phyloP scores from a whole-genome alignment of 2,888 invertebrate genomes.

The Cosmopolites sordidus region DNA sequence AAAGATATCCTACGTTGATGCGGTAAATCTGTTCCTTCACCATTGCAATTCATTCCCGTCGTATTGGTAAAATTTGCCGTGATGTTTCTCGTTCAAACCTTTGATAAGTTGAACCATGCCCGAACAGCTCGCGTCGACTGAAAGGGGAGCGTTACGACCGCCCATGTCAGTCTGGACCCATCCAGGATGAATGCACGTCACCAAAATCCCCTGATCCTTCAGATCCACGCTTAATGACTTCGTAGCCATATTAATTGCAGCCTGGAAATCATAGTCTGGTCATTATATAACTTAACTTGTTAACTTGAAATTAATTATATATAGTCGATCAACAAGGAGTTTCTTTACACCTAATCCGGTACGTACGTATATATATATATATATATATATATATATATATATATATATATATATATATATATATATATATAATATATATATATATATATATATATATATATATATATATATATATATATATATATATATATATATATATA shows the following conservation, averaged over 20 bases:
- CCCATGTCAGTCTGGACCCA: slow-evolving; percentile 93
- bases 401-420: too few species aligned
- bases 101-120: slow-evolving; percentile 64
- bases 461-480: too few species aligned
- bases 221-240: slow-evolving; percentile 80
- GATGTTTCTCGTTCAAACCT: slow-evolving; percentile 60
- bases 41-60: slow-evolving; percentile 71
- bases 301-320: too few species aligned
- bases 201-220: slow-evolving; percentile 68
- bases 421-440: too few species aligned
- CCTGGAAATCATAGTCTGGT: slow-evolving; percentile 50
- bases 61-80: slow-evolving; percentile 74
- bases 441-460: too few species aligned
- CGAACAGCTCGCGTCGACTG: slow-evolving; percentile 62
- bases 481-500: too few species aligned
- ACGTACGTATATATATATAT: too few species aligned
- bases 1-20: too few species aligned
- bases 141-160: slow-evolving; percentile 71
- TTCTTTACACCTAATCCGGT: too few species aligned
- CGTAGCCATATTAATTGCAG: slow-evolving; percentile 81
- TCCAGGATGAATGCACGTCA: slow-evolving; percentile 77
- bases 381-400: too few species aligned
- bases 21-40: too few species aligned
- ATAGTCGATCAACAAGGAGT: neutral
- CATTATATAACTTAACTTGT: too few species aligned